Evolutionary conservation across 2,888 invertebrate species (phyloP), one percentile per base, ranked within the genome.

Genomic region (Disparrhopalites patrizii): DNA sequence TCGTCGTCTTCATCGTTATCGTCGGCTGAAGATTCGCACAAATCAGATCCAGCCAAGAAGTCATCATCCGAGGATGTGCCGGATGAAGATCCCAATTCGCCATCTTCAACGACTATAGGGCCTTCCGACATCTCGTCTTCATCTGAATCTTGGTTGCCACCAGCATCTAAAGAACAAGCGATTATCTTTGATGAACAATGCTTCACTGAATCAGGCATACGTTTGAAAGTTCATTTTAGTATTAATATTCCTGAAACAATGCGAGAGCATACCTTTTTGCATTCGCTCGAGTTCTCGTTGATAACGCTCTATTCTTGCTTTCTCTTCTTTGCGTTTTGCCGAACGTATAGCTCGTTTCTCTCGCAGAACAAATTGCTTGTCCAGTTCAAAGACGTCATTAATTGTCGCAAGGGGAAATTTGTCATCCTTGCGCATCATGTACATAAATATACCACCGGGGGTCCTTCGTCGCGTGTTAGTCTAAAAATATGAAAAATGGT

Each of bases 371-470:
- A 30, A 36, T n/a, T 51, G 31, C 40, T 58, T 61, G 3, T 76
- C 74, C 18, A 66, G 62, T 23, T 68, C 47, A 61, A 76, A 76
- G 4, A 76, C 63, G 51, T 61, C 43, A 47, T 73, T 66, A 8
- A 74, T 65, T 18, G 62, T 50, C 18, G 69, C 65, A 63, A 68
- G 63, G 1, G 67, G 66, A 38, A 71, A 65, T 36, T 70, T 65
- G 3, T 64, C 54, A 62, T 75, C 74, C 8, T 76, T 76, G 18
- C 81, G 71, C 38, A 81, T 68, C 56, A 79, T 77, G 61, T 73
- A 75, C 18, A 81, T 74, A 71, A 77, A 81, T 1, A 81, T 79
- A 15, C 81, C 81, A 55, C 81, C 81, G 1, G 80, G 78, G 4
- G 81, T 81, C 31, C 81, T 75, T n/a, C 80, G 76, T 43, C 81